Base-by-base conservation (phyloP, 2,888 invertebrate species). In the Eretmocerus hayati region DNA sequence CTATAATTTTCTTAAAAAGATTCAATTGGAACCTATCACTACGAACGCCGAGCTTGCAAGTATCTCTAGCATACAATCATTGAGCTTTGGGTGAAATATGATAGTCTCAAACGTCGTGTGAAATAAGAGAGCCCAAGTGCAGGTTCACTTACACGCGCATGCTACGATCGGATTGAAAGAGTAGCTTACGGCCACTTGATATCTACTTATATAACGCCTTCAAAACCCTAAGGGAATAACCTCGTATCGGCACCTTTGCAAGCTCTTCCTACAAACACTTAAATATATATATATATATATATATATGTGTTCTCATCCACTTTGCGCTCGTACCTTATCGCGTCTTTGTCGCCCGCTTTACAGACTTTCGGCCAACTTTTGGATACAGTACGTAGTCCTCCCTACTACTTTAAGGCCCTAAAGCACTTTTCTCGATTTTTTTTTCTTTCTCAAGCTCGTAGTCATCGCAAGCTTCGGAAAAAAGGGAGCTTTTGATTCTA, bases 1-100 rank as follows among this genome's bases (percentile, higher is more conserved):
- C 11, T 36, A 56, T 61, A 64, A 66, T 66, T 66, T 67, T 67
- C 59, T 60, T 65, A 63, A 60, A 65, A 61, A 62, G 62, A 66
- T 67, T 65, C 65, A 64, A 66, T 66, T 64, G 64, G n/a, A n/a
- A n/a, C n/a, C n/a, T n/a, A n/a, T n/a, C n/a, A n/a, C n/a, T n/a
- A n/a, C n/a, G n/a, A n/a, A n/a, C n/a, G n/a, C n/a, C n/a, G n/a
- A n/a, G n/a, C n/a, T n/a, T n/a, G n/a, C n/a, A n/a, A n/a, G n/a
- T n/a, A n/a, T n/a, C n/a, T n/a, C n/a, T n/a, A n/a, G n/a, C n/a
- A n/a, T n/a, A n/a, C n/a, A n/a, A n/a, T n/a, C n/a, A n/a, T n/a
- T n/a, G n/a, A n/a, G n/a, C n/a, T n/a, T n/a, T n/a, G n/a, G n/a
- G n/a, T n/a, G n/a, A n/a, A n/a, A n/a, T n/a, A n/a, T n/a, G n/a